phyloP scores from a whole-genome alignment of 2,113 vertebrate species.

The Pleuronectes platessa region DNA sequence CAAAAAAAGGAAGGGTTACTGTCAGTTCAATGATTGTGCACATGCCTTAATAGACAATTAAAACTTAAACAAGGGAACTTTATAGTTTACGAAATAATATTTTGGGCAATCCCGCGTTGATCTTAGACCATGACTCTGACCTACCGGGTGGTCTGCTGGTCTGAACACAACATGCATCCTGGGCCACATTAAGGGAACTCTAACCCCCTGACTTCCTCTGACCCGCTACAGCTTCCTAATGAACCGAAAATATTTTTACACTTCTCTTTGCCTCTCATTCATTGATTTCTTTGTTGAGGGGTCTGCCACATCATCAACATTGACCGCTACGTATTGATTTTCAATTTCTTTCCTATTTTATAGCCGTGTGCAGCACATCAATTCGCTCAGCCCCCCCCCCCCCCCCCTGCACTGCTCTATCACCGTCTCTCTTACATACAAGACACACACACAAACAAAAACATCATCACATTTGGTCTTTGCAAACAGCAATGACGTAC shows the following conservation, averaged over 20 bases:
- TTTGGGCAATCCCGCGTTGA: not conserved
- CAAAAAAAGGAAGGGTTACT: too few relatives aligned
- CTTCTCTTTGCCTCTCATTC: not conserved
- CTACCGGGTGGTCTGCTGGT: not conserved
- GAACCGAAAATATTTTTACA: not conserved
- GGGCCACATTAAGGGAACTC: not conserved
- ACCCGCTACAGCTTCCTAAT: not conserved
- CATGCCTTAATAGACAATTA: too few relatives aligned
- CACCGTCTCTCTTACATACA: not conserved
- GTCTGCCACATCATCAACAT: not conserved
- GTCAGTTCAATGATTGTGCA: too few relatives aligned
- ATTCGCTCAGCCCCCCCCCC: not conserved
- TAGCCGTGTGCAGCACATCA: not conserved
- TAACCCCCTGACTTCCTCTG: not conserved
- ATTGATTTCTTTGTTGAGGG: not conserved
- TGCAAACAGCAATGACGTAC: not conserved
- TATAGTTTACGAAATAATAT: not conserved
- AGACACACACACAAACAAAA: not conserved
- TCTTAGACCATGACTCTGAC: not conserved
- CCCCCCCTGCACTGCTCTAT: not conserved
- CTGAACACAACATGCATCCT: not conserved
- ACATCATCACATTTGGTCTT: not conserved
- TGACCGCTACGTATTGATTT: constrained; percentile 1
- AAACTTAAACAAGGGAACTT: not conserved
- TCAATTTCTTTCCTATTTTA: not conserved